Evolutionary conservation across 2,797 vertebrate species (phyloP), one percentile per base, ranked within the genome.

Genomic region (Morelia viridis): DNA sequence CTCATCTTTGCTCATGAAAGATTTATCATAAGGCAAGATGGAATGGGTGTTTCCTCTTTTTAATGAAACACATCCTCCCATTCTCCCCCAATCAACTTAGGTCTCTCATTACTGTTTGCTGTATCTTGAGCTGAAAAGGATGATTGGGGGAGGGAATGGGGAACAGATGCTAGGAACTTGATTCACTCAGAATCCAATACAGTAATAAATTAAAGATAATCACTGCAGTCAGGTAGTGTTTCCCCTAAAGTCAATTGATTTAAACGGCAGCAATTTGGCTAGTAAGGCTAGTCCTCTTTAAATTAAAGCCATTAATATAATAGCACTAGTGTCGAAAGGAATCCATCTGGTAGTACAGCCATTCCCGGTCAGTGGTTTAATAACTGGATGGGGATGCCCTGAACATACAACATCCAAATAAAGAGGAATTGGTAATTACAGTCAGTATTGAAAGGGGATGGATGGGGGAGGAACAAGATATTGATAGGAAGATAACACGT

Each of bases 241-340:
- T 97, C 93, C 97, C 96, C 97, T 95, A 97, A 97, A 98, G 96
- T 97, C 97, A 98, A 98, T 98, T 98, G 98, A 98, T 98, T 98
- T 98, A 98, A 98, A 98, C 97, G 95, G 97, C 96, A 97, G 97
- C 98, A 98, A 98, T 98, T 98, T 98, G 97, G 96, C 97, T 97
- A 97, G 97, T 87, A 95, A 97, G 97, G 94, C 96, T 97, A 97
- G 97, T 97, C 96, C 96, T 97, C 96, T 97, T 98, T 98, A 98
- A 98, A 98, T 98, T 98, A 97, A 98, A 98, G 90, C 96, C 97
- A 98, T 98, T 98, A 98, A 98, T 98, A 98, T 98, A 98, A 98
- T 97, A 97, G 96, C 97, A 96, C 96, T 96, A 96, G 95, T 96
- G 95, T 95, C 96, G 97, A 97, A 97, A 97, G 96, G 97, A 97